Base-by-base conservation (phyloP, 2,888 invertebrate species). In the Bhutanitis thaidina region DNA sequence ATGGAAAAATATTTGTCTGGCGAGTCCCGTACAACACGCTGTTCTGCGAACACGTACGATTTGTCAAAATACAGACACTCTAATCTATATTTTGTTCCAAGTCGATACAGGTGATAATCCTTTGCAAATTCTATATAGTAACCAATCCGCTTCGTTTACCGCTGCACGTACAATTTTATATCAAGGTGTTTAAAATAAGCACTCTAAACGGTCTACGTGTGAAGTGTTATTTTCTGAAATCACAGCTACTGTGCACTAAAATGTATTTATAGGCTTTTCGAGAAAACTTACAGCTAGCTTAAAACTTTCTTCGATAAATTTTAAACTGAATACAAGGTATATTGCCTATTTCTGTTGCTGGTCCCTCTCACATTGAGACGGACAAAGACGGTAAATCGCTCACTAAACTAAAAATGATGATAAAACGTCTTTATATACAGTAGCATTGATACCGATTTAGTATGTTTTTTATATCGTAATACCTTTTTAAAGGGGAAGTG, bases 1-100 rank as follows among this genome's bases (percentile, higher is more conserved):
- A 87, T 85, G 81, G 81, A 84, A 87, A 88, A 86, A 87, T 88
- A 88, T 88, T 85, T 82, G 87, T 88, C 87, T 87, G 87, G 75
- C 58, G 41, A 40, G 51, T 47, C 50, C 41, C 46, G 35, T 40
- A 25, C 37, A 27, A 12, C 4, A 39, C 30, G 20, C 34, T 29
- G 20, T 5, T 20, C 3, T n/a, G 14, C 27, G 25, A 25, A 7
- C 32, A 20, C 27, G 8, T 30, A 36, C 32, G 32, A 5, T 32
- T 32, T 13, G n/a, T 8, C 7, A 25, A n/a, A 40, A 30, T 10
- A 29, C 4, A 36, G 3, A 35, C 32, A 40, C 27, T 35, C 15
- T 12, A 46, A 20, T 32, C 13, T 46, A 41, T 7, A 12, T 20
- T 41, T 32, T 43, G 38, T 25, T 3, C 7, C 27, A 27, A 27